Evolutionary conservation across 1,140 invertebrate species (phyloP).

Genomic region (Stratiolaelaps scimitus): DNA sequence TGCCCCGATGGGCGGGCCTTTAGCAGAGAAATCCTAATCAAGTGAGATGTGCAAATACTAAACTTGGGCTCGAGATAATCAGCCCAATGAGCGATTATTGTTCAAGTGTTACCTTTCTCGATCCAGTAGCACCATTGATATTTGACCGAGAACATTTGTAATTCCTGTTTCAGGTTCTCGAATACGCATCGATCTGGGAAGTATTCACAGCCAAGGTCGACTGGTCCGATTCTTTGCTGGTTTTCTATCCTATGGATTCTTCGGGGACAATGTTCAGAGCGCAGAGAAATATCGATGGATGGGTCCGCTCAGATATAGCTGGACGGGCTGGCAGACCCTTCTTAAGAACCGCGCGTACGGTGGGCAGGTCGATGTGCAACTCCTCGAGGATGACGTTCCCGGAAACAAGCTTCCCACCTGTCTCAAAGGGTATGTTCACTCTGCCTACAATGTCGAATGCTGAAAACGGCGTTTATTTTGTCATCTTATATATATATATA

Average conservation of each 20-base stretch:
- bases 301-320: slow-evolving; percentile 74
- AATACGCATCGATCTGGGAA: slow-evolving; percentile 53
- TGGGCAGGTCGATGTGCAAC: slow-evolving; percentile 32
- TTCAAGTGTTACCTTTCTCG: too few relatives aligned
- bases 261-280: slow-evolving; percentile 67
- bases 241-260: slow-evolving; percentile 71
- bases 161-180: slow-evolving; percentile 31
- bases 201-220: slow-evolving; percentile 53
- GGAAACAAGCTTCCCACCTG: background rate
- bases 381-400: background rate
- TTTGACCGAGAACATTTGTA: background rate
- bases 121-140: too few relatives aligned
- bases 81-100: too few relatives aligned
- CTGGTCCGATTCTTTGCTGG: slow-evolving; percentile 62
- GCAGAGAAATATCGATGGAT: slow-evolving; percentile 75
- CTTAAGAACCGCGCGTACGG: slow-evolving; percentile 37
- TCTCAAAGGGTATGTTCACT: slow-evolving; percentile 13
- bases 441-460: too few relatives aligned
- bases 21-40: too few relatives aligned
- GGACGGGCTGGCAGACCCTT: slow-evolving; percentile 49
- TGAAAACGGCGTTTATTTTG: too few relatives aligned
- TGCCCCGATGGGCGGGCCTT: too few relatives aligned
- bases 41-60: too few relatives aligned
- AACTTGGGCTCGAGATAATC: too few relatives aligned
- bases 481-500: too few relatives aligned